Evolutionary conservation across 2,797 vertebrate genomes (phyloP).

Genomic region (Sternarchorhynchus goeldii): DNA sequence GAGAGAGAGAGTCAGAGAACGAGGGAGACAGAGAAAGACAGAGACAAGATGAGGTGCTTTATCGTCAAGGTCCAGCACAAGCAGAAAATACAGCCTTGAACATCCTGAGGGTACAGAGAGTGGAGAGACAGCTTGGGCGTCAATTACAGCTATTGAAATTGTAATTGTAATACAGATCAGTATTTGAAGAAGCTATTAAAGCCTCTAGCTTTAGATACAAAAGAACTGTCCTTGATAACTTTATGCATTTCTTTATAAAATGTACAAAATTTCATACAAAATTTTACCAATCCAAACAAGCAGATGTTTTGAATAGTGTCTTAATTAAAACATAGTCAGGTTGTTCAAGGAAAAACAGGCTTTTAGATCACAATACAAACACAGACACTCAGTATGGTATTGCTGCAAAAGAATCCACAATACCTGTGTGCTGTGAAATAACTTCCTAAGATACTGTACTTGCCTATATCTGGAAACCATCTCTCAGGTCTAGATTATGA

Average conservation of each 20-base stretch:
- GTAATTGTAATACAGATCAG: background rate
- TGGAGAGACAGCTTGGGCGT: background rate
- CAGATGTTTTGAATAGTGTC: background rate
- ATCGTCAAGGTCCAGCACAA: slow-evolving; percentile 39
- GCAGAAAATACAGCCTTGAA: slow-evolving; percentile 55
- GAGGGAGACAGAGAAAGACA: slow-evolving; percentile 51
- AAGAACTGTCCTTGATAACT: too few species aligned
- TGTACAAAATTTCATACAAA: too few species aligned
- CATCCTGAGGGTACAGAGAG: slow-evolving; percentile 67
- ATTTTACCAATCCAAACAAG: background rate
- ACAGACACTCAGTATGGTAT: slow-evolving; percentile 27
- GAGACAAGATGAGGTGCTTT: slow-evolving; percentile 65
- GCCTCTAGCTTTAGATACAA: too few species aligned
- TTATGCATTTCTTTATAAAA: too few species aligned
- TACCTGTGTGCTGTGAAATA: too few species aligned
- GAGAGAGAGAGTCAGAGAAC: slow-evolving; percentile 52
- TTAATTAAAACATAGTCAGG: slow-evolving; percentile 50
- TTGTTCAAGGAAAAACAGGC: slow-evolving; percentile 62
- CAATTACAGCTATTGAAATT: slow-evolving; percentile 8
- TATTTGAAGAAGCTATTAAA: background rate
- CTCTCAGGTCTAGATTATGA: too few species aligned
- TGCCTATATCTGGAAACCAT: too few species aligned
- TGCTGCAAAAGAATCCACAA: background rate
- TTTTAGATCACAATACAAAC: slow-evolving; percentile 20
- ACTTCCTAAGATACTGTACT: too few species aligned